A percentile compares a stretch with the other conserved stretches of the same genome.
These are phyloP conservation scores for Acanthosepion lycidas DNA, from an alignment of 2,888 invertebrate genomes.

Conservation along the genomic window DNA sequence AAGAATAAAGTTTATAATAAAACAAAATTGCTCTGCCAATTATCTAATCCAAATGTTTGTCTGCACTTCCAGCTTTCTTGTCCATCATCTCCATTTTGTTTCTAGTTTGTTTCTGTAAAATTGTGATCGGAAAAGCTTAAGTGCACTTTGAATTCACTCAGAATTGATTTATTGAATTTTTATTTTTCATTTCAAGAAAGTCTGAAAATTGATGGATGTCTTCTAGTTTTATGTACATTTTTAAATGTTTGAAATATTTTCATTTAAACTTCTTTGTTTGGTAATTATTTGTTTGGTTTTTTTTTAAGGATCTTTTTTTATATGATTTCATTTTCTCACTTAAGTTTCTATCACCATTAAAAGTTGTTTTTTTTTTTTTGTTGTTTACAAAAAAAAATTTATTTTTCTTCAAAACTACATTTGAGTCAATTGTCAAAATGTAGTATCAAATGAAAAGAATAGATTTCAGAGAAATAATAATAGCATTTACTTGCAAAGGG, in stretches of 20 bases:
- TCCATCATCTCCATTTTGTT: neutral
- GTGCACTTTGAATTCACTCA: constrained; percentile 33
- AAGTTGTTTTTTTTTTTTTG: neutral
- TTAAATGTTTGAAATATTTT: neutral
- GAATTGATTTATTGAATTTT: neutral
- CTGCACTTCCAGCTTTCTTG: too few species aligned
- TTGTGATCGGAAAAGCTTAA: constrained; percentile 3
- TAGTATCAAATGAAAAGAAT: neutral
- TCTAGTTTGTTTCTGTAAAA: neutral
- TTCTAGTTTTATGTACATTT: neutral
- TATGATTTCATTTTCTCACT: neutral
- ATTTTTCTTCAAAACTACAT: neutral
- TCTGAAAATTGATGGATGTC: constrained; percentile 21
- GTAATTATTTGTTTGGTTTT: neutral
- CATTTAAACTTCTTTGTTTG: neutral
- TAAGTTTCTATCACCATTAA: neutral
- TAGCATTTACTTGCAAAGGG: neutral
- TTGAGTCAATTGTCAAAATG: neutral
- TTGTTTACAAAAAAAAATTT: neutral
- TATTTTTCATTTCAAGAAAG: neutral
- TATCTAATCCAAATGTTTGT: neutral
- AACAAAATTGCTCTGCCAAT: neutral
- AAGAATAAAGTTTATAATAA: neutral
- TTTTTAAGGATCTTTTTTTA: neutral
- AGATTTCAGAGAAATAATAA: neutral